Base-by-base conservation (phyloP, 2,888 invertebrate genomes). In the Hirtodrosophila histrioides region DNA sequence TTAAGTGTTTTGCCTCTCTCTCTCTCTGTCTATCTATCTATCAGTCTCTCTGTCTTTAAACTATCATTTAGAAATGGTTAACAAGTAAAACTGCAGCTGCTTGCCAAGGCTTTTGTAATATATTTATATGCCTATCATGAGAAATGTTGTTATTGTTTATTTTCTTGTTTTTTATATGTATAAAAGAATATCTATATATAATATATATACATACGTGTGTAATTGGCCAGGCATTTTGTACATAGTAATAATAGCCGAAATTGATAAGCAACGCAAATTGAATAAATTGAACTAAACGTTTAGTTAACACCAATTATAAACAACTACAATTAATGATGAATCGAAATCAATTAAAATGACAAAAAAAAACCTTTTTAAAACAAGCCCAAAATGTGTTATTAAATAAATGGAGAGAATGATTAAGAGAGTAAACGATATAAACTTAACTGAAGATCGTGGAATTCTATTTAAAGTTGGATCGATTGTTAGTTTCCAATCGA, bases 251-350 rank as follows among this genome's bases (percentile, higher is more conserved):
- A 55, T 76, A 77, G 88, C 84, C 78, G 51, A 75, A 83, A 79
- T 69, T 64, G 69, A 82, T 75, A 86, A 69, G 65, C 69, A 65
- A 64, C 54, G 55, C 53, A 65, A 66, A 71, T 73, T 67, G 60
- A 67, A 62, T 44, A 64, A 72, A 69, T 60, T 48, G 41, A 77
- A 68, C 63, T 73, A 78, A 84, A 75, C 71, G 78, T 77, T 78
- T 89, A 89, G 87, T 86, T 88, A 88, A 89, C 86, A 88, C 67
- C 80, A 89, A 88, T 89, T 89, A 89, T 82, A 86, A 84, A 79
- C 76, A 86, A 78, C 64, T 86, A 88, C 81, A 87, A 83, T 87
- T 87, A 84, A 88, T 69, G 71, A 84, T 65, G 88, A 82, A 76
- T 74, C 82, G 75, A 78, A 87, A 84, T 84, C 84, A 84, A 84